These are phyloP conservation scores for Chaetura pelagica DNA, from an alignment of 2,113 vertebrate genomes.

Conservation along the genomic window DNA sequence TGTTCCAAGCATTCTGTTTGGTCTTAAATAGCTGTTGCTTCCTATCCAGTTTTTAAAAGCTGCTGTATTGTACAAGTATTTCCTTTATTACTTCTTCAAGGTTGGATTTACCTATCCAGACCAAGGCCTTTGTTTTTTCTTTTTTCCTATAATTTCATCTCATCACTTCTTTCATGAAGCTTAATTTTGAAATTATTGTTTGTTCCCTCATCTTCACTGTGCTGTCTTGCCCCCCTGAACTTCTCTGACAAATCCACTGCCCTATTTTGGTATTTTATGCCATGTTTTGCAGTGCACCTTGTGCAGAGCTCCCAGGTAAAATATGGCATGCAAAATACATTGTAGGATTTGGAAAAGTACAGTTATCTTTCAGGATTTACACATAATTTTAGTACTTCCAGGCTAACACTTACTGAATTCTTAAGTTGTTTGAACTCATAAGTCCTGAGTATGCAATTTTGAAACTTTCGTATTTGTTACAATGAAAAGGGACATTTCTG, in stretches of 20 bases:
- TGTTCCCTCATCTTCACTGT: background rate
- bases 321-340: background rate
- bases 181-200: background rate
- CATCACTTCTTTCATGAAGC: background rate
- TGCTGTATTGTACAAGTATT: background rate
- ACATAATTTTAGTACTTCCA: background rate
- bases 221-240: background rate
- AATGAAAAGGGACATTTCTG: background rate
- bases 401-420: background rate
- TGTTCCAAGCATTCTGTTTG: background rate
- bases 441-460: background rate
- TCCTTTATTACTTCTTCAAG: background rate
- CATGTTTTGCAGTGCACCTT: accelerated
- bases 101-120: background rate
- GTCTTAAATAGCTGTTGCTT: background rate
- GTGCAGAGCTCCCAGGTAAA: background rate
- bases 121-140: background rate
- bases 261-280: background rate
- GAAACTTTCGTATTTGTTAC: background rate
- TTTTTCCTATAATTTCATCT: background rate
- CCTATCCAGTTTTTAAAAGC: background rate
- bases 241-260: background rate
- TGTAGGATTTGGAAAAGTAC: background rate
- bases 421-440: background rate
- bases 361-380: background rate